These are phyloP conservation scores for Sycobia sp. DNA, from an alignment of 1,140 invertebrate genomes.

Conservation along the genomic window DNA sequence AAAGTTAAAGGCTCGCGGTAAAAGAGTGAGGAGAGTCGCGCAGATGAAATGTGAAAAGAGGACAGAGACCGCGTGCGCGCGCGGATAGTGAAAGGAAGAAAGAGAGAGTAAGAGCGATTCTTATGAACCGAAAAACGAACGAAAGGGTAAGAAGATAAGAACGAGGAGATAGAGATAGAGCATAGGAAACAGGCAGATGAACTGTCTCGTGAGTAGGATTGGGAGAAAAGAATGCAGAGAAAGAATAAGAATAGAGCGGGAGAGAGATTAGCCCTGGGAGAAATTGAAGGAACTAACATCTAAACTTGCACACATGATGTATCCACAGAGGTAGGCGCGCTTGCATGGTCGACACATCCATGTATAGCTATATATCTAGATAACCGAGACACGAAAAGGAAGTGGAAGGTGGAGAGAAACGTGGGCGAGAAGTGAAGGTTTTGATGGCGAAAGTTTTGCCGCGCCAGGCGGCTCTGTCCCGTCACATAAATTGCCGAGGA, in stretches of 20 bases:
- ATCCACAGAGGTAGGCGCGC: not conserved
- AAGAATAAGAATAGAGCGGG: not conserved
- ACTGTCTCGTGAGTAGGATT: too few relatives aligned
- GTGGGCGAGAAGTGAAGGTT: conserved; percentile 32
- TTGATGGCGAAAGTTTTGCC: conserved; percentile 35
- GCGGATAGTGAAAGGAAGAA: not conserved
- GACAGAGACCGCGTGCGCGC: not conserved
- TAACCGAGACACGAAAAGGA: too few relatives aligned
- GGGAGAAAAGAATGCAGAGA: too few relatives aligned
- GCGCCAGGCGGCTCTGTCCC: conserved; percentile 17
- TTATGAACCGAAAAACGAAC: too few relatives aligned
- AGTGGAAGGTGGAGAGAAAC: conserved; percentile 6
- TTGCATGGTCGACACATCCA: too few relatives aligned
- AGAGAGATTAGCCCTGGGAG: conserved; percentile 1
- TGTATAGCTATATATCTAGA: not conserved
- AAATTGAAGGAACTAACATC: conserved; percentile 18
- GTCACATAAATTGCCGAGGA: conserved; percentile 38
- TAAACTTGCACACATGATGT: too few relatives aligned
- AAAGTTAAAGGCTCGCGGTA: not conserved
- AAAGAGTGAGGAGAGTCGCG: not conserved
- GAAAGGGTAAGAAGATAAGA: too few relatives aligned
- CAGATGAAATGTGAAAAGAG: not conserved
- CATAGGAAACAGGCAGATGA: too few relatives aligned
- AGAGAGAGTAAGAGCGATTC: not conserved
- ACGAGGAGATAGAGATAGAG: too few relatives aligned